Conservation (phyloP, 1,140 invertebrate species). For the Drosophila nasuta region DNA sequence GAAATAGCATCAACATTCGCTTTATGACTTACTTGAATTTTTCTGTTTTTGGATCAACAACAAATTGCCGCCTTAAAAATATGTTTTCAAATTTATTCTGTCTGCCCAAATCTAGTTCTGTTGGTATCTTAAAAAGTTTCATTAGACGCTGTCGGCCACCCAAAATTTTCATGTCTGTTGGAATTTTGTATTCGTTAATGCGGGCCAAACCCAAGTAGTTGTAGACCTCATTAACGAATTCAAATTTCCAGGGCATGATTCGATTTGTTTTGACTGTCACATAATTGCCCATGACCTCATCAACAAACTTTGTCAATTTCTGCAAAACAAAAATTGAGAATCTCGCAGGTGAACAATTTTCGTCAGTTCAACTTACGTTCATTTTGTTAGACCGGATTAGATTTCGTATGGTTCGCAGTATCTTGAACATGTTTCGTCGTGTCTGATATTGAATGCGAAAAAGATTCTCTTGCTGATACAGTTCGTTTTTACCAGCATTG, state of each 20-base stretch:
- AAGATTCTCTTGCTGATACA: conserved; percentile 58
- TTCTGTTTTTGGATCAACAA: conserved; percentile 46
- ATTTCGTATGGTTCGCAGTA: conserved; percentile 58
- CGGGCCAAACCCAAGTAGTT: conserved; percentile 75
- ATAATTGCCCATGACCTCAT: conserved; percentile 75
- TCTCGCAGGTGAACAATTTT: background rate
- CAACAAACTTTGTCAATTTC: conserved; percentile 64
- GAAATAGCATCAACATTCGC: background rate
- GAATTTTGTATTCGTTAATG: conserved; percentile 67
- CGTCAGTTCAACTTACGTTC: conserved; percentile 18
- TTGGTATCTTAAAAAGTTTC: conserved; percentile 43
- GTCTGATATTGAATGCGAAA: conserved; percentile 76
- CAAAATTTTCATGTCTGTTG: conserved; percentile 40
- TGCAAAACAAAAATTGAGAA: conserved; percentile 3
- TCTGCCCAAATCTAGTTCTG: background rate
- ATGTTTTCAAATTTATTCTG: background rate
- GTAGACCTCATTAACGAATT: conserved; percentile 81
- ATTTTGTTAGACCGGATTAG: conserved; percentile 34
- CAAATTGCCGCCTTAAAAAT: too few relatives aligned
- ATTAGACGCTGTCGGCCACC: conserved; percentile 40
- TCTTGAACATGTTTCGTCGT: conserved; percentile 70
- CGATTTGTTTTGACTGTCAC: conserved; percentile 70
- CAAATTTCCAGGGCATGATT: conserved; percentile 83
- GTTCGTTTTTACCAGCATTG: conserved; percentile 21
- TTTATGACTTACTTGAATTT: conserved; percentile 54